A percentile compares a stretch with the other conserved stretches of the same genome.
Evolutionary conservation across 2,888 invertebrate genomes (phyloP).

Genomic region (Argyresthia goedartella): DNA sequence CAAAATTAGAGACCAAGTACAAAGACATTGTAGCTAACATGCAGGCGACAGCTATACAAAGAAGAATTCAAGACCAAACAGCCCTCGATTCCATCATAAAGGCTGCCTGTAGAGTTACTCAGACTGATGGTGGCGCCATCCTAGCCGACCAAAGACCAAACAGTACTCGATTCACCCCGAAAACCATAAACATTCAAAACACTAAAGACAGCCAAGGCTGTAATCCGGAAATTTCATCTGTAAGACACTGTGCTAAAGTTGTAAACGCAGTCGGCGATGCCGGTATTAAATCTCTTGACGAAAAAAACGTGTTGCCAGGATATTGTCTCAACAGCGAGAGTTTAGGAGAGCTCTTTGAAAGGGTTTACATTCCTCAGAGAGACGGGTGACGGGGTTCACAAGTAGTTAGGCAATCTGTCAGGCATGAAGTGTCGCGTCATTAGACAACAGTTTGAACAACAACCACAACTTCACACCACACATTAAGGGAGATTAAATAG

Average conservation of each 20-base stretch:
- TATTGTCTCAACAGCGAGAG: constrained; percentile 45
- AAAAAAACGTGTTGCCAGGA: constrained; percentile 30
- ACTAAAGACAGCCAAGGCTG: constrained; percentile 22
- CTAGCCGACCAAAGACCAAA: constrained; percentile 13
- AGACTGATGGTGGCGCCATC: constrained; percentile 6
- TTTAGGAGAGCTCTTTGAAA: constrained; percentile 47
- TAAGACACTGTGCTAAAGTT: constrained; percentile 31
- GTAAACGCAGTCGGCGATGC: constrained; percentile 23
- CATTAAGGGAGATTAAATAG: no score
- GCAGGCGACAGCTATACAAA: constrained; percentile 53
- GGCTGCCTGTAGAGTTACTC: constrained; percentile 33
- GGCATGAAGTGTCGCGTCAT: no score
- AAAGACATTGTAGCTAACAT: constrained; percentile 54
- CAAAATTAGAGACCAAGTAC: constrained; percentile 52
- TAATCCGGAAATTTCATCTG: constrained; percentile 29
- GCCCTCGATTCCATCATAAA: constrained; percentile 47
- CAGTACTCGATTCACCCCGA: constrained; percentile 22
- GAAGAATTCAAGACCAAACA: constrained; percentile 51
- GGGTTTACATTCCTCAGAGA: constrained; percentile 48
- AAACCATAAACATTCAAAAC: constrained; percentile 27
- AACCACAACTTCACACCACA: no score
- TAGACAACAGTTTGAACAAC: no score
- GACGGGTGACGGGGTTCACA: constrained; percentile 23
- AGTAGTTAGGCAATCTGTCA: not conserved
- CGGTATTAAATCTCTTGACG: constrained; percentile 30